Conservation (phyloP, 2,888 invertebrate species). For the Drosophila nr. perissopoda region DNA sequence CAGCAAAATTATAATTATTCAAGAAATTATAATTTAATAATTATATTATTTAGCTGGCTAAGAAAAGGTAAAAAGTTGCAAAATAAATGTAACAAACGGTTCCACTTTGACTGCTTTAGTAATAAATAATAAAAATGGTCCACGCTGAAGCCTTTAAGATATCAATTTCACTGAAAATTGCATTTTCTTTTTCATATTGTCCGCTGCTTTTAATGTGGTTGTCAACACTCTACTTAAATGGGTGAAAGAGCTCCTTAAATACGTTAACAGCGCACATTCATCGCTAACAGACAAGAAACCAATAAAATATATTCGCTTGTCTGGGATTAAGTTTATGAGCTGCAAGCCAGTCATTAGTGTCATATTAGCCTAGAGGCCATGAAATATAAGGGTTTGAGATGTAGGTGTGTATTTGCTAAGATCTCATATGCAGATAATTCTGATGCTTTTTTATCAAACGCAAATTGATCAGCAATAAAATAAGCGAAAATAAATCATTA, state of each 20-base stretch:
- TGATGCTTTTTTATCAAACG: background rate
- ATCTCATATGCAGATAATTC: background rate
- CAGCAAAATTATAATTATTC: background rate
- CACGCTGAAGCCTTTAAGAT: slow-evolving; percentile 71
- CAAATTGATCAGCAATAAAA: background rate
- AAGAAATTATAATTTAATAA: background rate
- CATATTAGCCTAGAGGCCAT: background rate
- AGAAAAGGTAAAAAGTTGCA: background rate
- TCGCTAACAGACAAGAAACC: background rate
- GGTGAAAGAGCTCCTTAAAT: background rate
- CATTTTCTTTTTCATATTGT: slow-evolving; percentile 57
- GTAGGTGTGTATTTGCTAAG: background rate
- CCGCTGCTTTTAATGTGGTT: slow-evolving; percentile 26
- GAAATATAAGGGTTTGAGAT: background rate
- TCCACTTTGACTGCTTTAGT: slow-evolving; percentile 41
- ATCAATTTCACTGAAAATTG: slow-evolving; percentile 76
- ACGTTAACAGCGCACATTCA: background rate
- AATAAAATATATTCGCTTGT: background rate
- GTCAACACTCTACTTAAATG: slow-evolving; percentile 13
- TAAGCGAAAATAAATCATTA: background rate
- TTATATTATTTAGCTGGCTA: background rate
- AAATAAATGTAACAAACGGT: background rate
- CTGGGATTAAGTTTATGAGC: background rate
- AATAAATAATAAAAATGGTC: slow-evolving; percentile 63
- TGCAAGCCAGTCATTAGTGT: background rate